A percentile compares a stretch with the other conserved stretches of the same genome.
phyloP scores from a whole-genome alignment of 2,888 invertebrate species.

The Rhagonycha fulva region DNA sequence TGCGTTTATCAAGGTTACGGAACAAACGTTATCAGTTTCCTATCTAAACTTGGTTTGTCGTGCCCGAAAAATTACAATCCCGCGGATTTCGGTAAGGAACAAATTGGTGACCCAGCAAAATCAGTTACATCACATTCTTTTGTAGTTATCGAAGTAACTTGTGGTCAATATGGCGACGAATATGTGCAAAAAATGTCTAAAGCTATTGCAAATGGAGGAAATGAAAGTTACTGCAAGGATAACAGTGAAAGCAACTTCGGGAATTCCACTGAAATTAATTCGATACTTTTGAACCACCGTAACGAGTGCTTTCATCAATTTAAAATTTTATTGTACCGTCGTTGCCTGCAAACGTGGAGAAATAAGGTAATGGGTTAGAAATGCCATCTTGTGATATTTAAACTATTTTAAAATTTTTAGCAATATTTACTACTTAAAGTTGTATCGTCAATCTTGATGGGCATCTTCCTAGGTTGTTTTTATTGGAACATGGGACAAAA shows the following conservation, averaged over 20 bases:
- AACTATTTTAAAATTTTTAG: conserved; percentile 56
- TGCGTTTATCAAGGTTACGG: conserved; percentile 88
- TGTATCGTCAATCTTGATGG: conserved; percentile 69
- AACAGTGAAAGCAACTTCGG: not conserved
- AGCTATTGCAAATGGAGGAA: conserved; percentile 62
- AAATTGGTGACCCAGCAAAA: not conserved
- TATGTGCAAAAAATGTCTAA: conserved; percentile 71
- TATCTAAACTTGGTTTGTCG: conserved; percentile 74
- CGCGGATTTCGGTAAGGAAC: conserved; percentile 82
- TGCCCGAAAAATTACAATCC: conserved; percentile 95
- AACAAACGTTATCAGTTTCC: conserved; percentile 76
- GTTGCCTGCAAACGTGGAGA: conserved; percentile 75
- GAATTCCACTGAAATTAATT: not conserved
- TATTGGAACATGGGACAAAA: conserved; percentile 78
- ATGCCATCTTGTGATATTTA: not conserved
- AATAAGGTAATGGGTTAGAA: conserved; percentile 62
- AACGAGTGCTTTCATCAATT: conserved; percentile 71
- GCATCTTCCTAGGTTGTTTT: conserved; percentile 69
- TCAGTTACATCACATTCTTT: not conserved
- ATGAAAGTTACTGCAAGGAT: conserved; percentile 12
- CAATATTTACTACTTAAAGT: conserved; percentile 71
- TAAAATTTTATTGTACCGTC: conserved; percentile 65
- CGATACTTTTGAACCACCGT: conserved; percentile 55
- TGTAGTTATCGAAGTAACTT: conserved; percentile 76
- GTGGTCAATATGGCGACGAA: conserved; percentile 76